Base-by-base conservation (phyloP, 2,797 vertebrate genomes). In the Hybognathus amarus region DNA sequence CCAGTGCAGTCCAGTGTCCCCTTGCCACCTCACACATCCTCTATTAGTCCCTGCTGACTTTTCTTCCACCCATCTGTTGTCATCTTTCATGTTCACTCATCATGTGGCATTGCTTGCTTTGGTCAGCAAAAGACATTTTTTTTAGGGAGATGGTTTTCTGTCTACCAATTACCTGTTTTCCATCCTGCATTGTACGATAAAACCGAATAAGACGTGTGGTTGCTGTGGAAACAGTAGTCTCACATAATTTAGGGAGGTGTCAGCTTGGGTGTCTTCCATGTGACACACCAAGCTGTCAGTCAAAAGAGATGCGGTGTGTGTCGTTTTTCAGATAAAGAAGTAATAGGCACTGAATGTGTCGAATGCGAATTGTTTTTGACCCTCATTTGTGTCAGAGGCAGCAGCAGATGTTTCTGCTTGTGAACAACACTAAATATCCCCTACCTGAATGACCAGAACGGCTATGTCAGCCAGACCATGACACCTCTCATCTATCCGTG, bases 191-290 rank as follows among this genome's bases (percentile, higher is more conserved):
- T 70, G 42, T 79, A 87, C n/a, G 75, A 77, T 83, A 17, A 45
- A 2, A 73, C 83, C 61, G 70, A 69, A 69, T 74, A 83, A 82
- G 76, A 20, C n/a, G 27, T 81, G 66, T 81, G 68, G 74, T 88
- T 85, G 87, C 82, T 78, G 77, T 89, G 89, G 89, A 86, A 83
- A 83, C 81, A 33, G 61, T 59, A 75, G 64, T 59, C 47, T 68
- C 71, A 69, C 81, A 68, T 83, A 47, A 77, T 68, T 77, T 83
- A 76, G 9, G 71, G 38, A 69, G 50, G 63, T 83, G 73, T 83
- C 73, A 77, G 47, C 47, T 68, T 5, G 24, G 22, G 11, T 59
- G 50, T 40, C 30, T 68, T 67, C 73, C 36, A 18, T 68, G 36
- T 59, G 71, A 83, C n/a, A 68, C 63, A 42, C 63, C 45, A 61